These are phyloP conservation scores for Otocyon megalotis DNA, from an alignment of 2,113 vertebrate genomes.

Conservation along the genomic window DNA sequence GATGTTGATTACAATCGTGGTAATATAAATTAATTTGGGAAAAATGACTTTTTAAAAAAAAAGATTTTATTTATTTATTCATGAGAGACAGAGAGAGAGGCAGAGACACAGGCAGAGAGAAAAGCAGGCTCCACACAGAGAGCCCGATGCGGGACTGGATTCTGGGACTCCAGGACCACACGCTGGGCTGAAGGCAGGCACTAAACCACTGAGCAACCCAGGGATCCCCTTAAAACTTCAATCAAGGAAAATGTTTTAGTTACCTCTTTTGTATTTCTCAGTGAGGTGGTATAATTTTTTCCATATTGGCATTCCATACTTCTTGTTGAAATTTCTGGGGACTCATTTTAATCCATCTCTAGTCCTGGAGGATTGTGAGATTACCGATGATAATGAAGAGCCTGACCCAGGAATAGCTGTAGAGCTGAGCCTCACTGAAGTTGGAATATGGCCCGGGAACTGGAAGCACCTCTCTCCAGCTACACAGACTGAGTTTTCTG, in stretches of 20 bases:
- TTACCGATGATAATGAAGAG: not conserved
- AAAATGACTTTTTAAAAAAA: not conserved
- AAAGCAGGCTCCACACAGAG: no score
- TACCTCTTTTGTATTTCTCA: not conserved
- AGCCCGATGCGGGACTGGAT: no score
- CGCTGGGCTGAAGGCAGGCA: no score
- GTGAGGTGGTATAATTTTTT: not conserved
- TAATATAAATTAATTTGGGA: not conserved
- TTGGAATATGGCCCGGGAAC: not conserved
- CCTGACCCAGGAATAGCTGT: not conserved
- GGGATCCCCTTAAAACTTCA: not conserved
- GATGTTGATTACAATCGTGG: not conserved
- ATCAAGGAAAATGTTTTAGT: not conserved
- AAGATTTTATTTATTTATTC: no score
- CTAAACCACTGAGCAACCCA: no score
- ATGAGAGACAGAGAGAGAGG: no score
- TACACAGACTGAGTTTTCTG: not conserved
- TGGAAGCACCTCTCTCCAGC: not conserved
- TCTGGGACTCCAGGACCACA: no score
- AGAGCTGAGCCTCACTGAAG: not conserved
- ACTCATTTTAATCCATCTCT: not conserved
- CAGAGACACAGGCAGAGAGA: no score
- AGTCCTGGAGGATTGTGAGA: not conserved
- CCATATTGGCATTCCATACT: not conserved
- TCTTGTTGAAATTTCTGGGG: not conserved